A percentile compares a stretch with the other conserved stretches of the same genome.
Conservation (phyloP, 2,113 vertebrate species). For the Rhinogobius similis region DNA sequence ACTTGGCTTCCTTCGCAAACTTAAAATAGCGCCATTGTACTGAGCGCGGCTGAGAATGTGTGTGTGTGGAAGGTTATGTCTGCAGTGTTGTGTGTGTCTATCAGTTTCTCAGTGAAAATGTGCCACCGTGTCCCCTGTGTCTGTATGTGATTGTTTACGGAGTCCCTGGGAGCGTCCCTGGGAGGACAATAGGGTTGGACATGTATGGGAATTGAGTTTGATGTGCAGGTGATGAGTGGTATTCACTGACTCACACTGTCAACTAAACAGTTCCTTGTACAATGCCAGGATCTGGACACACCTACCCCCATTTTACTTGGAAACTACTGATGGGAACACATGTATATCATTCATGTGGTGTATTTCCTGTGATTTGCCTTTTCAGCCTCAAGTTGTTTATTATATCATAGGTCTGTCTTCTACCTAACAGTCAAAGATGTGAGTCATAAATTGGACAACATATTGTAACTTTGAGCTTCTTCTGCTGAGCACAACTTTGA, state of each 20-base stretch:
- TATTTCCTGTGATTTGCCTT: slow-evolving; percentile 47
- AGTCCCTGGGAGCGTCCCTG: slow-evolving; percentile 90
- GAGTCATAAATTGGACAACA: not conserved
- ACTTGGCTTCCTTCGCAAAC: slow-evolving; percentile 94
- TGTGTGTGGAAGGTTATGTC: slow-evolving; percentile 66
- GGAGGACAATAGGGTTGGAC: slow-evolving; percentile 89
- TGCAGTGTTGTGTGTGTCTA: slow-evolving; percentile 22
- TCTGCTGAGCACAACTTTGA: not conserved
- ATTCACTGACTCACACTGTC: slow-evolving; percentile 63
- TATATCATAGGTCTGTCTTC: slow-evolving; percentile 20
- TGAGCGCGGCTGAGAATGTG: slow-evolving; percentile 90
- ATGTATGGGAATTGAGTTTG: slow-evolving; percentile 83
- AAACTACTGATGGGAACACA: slow-evolving; percentile 54
- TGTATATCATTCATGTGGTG: slow-evolving; percentile 35
- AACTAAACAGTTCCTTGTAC: slow-evolving; percentile 67
- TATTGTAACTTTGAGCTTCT: not conserved
- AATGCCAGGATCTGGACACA: slow-evolving; percentile 75
- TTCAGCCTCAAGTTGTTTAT: slow-evolving; percentile 22
- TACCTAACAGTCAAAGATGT: not conserved
- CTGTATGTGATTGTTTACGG: slow-evolving; percentile 88
- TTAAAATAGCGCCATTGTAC: slow-evolving; percentile 99
- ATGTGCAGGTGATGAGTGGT: slow-evolving; percentile 92
- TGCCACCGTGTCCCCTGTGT: slow-evolving; percentile 64
- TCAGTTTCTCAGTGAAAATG: slow-evolving; percentile 43
- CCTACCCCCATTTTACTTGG: slow-evolving; percentile 45